phyloP scores from a whole-genome alignment of 1,140 invertebrate species.

The Mizuhopecten yessoensis region DNA sequence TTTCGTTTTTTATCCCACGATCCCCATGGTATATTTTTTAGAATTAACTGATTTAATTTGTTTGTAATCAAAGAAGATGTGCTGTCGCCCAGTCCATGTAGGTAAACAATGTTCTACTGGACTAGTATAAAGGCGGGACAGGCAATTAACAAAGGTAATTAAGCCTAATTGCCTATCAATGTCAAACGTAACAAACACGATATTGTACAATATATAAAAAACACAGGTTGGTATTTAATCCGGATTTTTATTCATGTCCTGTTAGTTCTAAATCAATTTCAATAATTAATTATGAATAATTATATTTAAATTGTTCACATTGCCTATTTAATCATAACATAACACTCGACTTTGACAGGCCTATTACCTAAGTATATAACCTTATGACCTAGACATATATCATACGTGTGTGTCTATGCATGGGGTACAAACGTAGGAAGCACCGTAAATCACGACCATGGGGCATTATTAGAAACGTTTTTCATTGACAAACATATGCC shows the following conservation, averaged over 20 bases:
- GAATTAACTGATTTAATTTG: not conserved
- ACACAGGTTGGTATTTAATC: not conserved
- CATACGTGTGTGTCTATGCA: constrained; percentile 30
- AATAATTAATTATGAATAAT: constrained; percentile 23
- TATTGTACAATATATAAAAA: not conserved
- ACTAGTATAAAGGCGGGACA: not conserved
- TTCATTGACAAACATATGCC: not conserved
- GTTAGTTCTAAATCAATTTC: constrained; percentile 5
- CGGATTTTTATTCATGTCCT: not conserved
- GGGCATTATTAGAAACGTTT: not conserved
- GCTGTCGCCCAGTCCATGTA: not conserved
- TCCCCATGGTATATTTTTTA: too few relatives aligned
- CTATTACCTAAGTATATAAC: not conserved
- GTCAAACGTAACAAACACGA: not conserved
- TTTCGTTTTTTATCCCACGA: too few relatives aligned
- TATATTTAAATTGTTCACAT: constrained; percentile 35
- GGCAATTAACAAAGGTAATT: not conserved
- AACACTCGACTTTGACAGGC: not conserved
- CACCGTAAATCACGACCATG: not conserved
- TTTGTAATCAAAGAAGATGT: not conserved
- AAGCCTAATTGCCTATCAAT: constrained; percentile 38
- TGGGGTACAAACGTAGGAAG: constrained; percentile 7
- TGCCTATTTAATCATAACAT: constrained; percentile 8
- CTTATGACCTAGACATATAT: not conserved
- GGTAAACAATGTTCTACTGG: not conserved